Base-by-base conservation (phyloP, 2,113 vertebrate species). In the Pica pica region DNA sequence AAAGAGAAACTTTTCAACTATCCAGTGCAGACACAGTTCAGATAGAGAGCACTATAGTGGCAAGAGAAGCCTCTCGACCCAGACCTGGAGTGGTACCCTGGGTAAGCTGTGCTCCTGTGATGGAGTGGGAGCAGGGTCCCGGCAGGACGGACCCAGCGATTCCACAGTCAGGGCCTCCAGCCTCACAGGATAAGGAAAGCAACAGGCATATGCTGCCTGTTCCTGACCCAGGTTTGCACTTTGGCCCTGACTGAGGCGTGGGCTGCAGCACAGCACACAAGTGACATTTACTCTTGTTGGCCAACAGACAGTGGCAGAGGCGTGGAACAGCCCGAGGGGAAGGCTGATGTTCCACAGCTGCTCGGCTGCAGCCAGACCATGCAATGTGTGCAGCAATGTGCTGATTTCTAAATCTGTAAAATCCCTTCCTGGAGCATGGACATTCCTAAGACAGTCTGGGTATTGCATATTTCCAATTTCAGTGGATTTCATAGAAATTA, bases 141-240 rank as follows among this genome's bases (percentile, higher is more conserved):
- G 0, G 46, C 2, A 6, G 57, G 7, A 64, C 1, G 5, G 53
- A 50, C 49, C 12, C 31, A 4, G 24, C 7, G 65, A 30, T 0
- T 0, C 39, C 0, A 0, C 35, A 8, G 28, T 5, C 82, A n/a
- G 33, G n/a, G 28, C 37, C n/a, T 16, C 41, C 1, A 0, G 24
- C 4, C 1, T 35, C 14, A 2, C 2, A 1, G 27, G 19, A 26
- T 4, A 3, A 53, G n/a, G 63, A 49, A 69, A 65, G 53, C 35
- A 70, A 16, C 35, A 68, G 67, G 67, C 28, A 2, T 11, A 20
- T 49, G 52, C 22, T 50, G 23, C n/a, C n/a, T 0, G 6, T 39
- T 73, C 26, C 39, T 0, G 9, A 28, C 8, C 37, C 47, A 15
- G 65, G 53, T 44, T 76, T 69, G 44, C 37, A 17, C 44, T 53